Percentiles rank a stretch among this genome's conserved stretches.
These are phyloP conservation scores for Drosophila pseudotalamancana DNA, from an alignment of 2,888 invertebrate species.

Conservation along the genomic window DNA sequence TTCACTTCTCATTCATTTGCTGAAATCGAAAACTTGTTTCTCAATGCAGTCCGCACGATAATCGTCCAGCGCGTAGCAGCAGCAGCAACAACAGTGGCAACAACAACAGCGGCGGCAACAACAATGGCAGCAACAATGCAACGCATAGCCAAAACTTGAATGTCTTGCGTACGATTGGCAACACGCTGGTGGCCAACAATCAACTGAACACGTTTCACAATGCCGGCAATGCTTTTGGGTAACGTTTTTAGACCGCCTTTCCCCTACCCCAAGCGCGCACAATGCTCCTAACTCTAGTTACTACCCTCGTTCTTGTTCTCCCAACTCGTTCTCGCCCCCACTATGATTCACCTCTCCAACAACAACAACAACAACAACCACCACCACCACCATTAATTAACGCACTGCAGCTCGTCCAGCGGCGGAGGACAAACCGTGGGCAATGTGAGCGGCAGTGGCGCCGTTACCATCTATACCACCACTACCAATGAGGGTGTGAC, in stretches of 20 bases:
- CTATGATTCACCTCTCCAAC: conserved; percentile 18
- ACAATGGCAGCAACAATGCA: conserved; percentile 68
- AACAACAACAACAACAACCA: not conserved
- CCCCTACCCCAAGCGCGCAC: conserved; percentile 31
- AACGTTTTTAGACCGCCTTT: conserved; percentile 82
- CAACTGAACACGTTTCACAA: conserved; percentile 84
- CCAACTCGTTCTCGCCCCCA: conserved; percentile 44
- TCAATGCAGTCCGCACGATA: conserved; percentile 82
- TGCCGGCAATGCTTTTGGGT: conserved; percentile 84
- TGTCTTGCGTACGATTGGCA: conserved; percentile 84
- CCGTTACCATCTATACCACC: conserved; percentile 83
- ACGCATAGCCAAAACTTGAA: conserved; percentile 81
- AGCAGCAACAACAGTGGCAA: conserved; percentile 61
- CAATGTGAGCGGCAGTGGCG: conserved; percentile 76
- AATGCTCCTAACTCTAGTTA: conserved; percentile 65
- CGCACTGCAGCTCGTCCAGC: conserved; percentile 76
- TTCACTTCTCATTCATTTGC: not conserved
- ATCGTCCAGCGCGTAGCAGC: conserved; percentile 81
- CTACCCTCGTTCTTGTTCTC: conserved; percentile 71
- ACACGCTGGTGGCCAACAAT: conserved; percentile 84
- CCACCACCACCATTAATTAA: conserved; percentile 23
- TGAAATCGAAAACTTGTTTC: conserved; percentile 30
- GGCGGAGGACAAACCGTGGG: conserved; percentile 84
- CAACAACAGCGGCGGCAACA: conserved; percentile 37
- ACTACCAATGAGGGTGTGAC: conserved; percentile 81